Base-by-base conservation (phyloP, 2,888 invertebrate species). In the Stenchaetothrips biformis region DNA sequence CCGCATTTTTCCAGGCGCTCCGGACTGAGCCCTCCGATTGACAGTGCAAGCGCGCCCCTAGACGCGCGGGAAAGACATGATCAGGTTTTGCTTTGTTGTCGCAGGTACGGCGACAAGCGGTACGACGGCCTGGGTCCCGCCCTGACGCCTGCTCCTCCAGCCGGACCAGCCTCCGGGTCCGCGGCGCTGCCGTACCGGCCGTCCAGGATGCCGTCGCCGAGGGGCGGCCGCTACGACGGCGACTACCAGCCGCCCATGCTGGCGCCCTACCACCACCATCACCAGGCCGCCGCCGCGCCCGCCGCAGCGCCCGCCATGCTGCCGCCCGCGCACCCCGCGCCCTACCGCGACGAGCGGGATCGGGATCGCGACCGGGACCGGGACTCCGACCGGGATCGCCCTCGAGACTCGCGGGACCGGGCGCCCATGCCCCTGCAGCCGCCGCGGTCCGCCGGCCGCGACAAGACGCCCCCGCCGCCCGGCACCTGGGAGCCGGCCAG, bases 61-160 rank as follows among this genome's bases (percentile, higher is more conserved):
- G n/a, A n/a, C n/a, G n/a, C n/a, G n/a, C n/a, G n/a, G n/a, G n/a
- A n/a, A n/a, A n/a, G n/a, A n/a, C n/a, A n/a, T n/a, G n/a, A n/a
- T n/a, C n/a, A n/a, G n/a, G n/a, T n/a, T n/a, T n/a, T n/a, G n/a
- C n/a, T 67, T 67, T 7, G 9, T 21, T 67, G 21, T 21, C 21
- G 67, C 67, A 67, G 67, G 67, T 67, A 67, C 67, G 67, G 67
- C n/a, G 67, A 67, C 67, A 21, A 53, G 53, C 53, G 53, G 7
- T 53, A 53, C 53, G 53, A 53, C 16, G 67, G 21, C 67, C 67
- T n/a, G 62, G 62, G n/a, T 6, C 62, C 6, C 16, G 53, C n/a
- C 67, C 67, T 67, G 2, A 11, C 21, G 67, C 21, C 1, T n/a
- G n/a, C n/a, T n/a, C n/a, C n/a, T n/a, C n/a, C n/a, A n/a, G n/a